phyloP scores from a whole-genome alignment of 1,140 invertebrate species.

The Trichogramma pretiosum region DNA sequence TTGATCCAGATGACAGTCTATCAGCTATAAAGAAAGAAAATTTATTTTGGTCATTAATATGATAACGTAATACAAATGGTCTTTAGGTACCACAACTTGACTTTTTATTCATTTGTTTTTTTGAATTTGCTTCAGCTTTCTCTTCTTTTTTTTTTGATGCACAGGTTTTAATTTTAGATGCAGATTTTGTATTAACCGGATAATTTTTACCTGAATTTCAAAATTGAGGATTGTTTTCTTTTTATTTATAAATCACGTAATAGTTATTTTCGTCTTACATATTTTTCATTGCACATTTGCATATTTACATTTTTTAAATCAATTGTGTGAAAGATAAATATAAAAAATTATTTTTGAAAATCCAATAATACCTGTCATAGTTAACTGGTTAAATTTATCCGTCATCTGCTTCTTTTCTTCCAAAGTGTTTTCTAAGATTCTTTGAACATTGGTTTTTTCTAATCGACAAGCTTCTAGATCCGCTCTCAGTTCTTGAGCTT shows the following conservation, averaged over 20 bases:
- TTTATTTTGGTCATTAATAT: no score
- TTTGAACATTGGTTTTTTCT: conserved; percentile 46
- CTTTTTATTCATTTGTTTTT: neutral
- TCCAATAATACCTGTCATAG: conserved; percentile 38
- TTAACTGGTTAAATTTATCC: conserved; percentile 45
- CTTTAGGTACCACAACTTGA: neutral
- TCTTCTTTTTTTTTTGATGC: conserved; percentile 17
- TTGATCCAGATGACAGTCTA: no score
- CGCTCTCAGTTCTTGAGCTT: conserved; percentile 41
- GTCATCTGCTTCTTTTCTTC: conserved; percentile 51
- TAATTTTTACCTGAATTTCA: no score
- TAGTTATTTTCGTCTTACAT: no score
- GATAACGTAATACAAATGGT: no score
- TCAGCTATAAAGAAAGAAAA: no score
- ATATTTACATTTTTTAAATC: no score
- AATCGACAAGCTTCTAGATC: conserved; percentile 43
- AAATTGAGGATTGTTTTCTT: no score
- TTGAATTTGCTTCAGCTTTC: conserved; percentile 5
- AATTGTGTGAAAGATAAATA: neutral
- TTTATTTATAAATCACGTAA: no score
- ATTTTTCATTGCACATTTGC: no score
- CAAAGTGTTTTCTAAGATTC: conserved; percentile 50
- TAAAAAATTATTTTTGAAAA: conserved; percentile 12
- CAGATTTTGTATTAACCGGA: conserved; percentile 14
- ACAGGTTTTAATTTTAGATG: conserved; percentile 12